These are phyloP conservation scores for Mamestra brassicae DNA, from an alignment of 2,888 invertebrate species.

Conservation along the genomic window DNA sequence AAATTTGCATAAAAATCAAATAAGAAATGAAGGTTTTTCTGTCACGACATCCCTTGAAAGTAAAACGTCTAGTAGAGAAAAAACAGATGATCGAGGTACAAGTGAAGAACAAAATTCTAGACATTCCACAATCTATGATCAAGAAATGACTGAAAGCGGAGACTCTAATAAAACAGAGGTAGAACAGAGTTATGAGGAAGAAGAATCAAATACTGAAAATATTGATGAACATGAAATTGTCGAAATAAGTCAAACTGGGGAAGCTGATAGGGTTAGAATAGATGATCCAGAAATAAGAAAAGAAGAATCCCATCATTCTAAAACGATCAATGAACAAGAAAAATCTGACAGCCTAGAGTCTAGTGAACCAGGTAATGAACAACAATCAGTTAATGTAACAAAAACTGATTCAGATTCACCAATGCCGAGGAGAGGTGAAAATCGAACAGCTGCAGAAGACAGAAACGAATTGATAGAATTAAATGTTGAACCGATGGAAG, in stretches of 20 bases:
- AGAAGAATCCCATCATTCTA: neutral
- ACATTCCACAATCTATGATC: neutral
- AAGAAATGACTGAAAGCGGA: neutral
- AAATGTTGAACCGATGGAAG: conserved; percentile 11
- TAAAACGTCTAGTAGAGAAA: neutral
- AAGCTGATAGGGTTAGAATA: neutral
- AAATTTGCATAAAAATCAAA: neutral
- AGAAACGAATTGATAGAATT: neutral
- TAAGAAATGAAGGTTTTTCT: neutral
- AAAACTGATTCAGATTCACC: neutral
- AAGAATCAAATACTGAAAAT: neutral
- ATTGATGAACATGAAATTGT: neutral
- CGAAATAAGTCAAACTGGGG: neutral
- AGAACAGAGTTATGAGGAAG: neutral
- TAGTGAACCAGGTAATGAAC: neutral
- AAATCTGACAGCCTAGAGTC: neutral
- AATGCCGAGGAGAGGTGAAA: neutral
- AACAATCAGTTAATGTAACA: neutral
- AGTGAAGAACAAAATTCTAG: neutral
- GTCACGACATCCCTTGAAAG: neutral
- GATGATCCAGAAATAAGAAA: neutral
- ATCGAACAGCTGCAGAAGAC: neutral
- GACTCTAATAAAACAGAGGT: neutral
- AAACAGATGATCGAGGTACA: neutral
- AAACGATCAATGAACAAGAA: neutral